These are phyloP conservation scores for Araneus ventricosus DNA, from an alignment of 1,140 invertebrate genomes.

Conservation along the genomic window DNA sequence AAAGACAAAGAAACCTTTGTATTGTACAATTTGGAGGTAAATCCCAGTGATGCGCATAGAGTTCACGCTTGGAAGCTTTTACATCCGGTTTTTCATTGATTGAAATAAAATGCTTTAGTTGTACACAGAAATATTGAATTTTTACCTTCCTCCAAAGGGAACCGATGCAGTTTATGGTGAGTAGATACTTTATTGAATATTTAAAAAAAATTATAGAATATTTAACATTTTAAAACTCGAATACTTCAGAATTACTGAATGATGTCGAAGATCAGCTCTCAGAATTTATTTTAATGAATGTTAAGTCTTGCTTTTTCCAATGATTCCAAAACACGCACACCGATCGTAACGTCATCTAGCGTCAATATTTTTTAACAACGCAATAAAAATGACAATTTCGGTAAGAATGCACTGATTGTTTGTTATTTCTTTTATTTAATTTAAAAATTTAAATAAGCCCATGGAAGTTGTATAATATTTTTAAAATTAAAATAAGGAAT, in stretches of 20 bases:
- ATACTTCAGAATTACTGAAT: neutral
- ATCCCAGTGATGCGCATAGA: constrained; percentile 26
- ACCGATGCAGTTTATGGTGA: constrained; percentile 3
- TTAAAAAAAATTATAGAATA: neutral
- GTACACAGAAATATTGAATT: neutral
- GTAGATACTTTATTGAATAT: neutral
- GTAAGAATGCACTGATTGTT: too few relatives aligned
- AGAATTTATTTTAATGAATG: too few relatives aligned
- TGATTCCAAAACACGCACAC: neutral
- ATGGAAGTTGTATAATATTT: too few relatives aligned
- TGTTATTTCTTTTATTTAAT: too few relatives aligned
- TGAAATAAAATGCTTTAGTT: neutral
- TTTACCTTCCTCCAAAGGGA: neutral
- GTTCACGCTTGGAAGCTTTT: constrained; percentile 38
- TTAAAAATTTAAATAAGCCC: too few relatives aligned
- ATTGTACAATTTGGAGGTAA: constrained; percentile 23
- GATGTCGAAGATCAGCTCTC: neutral
- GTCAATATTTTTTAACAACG: neutral
- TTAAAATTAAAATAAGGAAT: too few relatives aligned
- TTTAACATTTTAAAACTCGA: neutral
- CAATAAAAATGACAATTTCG: neutral
- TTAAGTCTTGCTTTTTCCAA: neutral
- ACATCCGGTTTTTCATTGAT: constrained; percentile 19
- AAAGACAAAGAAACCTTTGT: constrained; percentile 18
- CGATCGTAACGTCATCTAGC: neutral